Evolutionary conservation across 2,797 vertebrate species (phyloP).

Genomic region (Botia almorhae): DNA sequence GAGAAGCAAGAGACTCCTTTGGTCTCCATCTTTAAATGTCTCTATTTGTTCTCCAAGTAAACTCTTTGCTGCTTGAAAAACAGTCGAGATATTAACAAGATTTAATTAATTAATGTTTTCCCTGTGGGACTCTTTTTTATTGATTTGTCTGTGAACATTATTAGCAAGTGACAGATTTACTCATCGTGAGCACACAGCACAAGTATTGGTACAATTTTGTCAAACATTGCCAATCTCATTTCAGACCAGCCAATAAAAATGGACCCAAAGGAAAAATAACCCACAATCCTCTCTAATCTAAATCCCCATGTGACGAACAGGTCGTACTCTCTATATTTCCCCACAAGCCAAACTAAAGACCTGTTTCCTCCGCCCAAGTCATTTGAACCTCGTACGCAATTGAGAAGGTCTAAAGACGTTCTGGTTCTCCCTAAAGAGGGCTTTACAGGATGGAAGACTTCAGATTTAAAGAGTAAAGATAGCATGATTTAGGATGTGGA

Average conservation of each 20-base stretch:
- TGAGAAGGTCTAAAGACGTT: conserved; percentile 32
- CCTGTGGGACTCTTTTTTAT: too few species aligned
- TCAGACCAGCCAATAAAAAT: neutral
- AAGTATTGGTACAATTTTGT: neutral
- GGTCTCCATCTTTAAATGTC: too few species aligned
- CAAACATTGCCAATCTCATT: conserved; percentile 5
- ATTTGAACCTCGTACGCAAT: conserved; percentile 6
- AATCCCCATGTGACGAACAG: conserved; percentile 45
- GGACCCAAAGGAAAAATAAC: conserved; percentile 38
- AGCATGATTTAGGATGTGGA: conserved; percentile 48
- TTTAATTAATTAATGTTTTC: too few species aligned
- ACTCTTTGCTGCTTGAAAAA: too few species aligned
- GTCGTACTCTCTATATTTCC: neutral
- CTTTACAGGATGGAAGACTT: conserved; percentile 28
- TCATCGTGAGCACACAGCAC: neutral
- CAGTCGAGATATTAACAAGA: too few species aligned
- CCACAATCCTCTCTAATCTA: neutral
- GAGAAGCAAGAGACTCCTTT: too few species aligned
- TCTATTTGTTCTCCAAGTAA: too few species aligned
- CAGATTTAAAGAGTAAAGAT: conserved; percentile 48
- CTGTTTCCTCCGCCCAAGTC: conserved; percentile 36
- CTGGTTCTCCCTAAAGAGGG: conserved; percentile 52
- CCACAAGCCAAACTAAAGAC: conserved; percentile 40
- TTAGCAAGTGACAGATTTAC: neutral
- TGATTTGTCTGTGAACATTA: neutral